Conservation (phyloP, 2,113 vertebrate species). For the Cyphomyrus discorhynchus region DNA sequence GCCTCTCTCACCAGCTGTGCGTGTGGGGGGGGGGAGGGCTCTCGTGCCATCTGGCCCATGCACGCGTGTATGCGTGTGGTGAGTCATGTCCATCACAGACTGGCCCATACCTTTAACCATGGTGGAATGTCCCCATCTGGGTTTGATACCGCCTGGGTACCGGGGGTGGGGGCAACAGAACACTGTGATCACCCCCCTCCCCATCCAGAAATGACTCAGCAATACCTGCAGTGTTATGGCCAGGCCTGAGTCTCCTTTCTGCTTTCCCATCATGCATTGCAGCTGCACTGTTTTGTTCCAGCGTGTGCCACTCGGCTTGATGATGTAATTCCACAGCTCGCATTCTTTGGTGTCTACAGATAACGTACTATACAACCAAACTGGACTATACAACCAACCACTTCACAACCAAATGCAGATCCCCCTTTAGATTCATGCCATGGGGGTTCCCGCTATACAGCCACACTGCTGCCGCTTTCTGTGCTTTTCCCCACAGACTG, state of each 20-base stretch:
- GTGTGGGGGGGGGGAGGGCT: not conserved
- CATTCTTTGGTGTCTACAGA: not conserved
- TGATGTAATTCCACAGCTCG: not conserved
- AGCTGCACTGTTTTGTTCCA: not conserved
- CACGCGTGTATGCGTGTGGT: not conserved
- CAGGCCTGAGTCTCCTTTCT: not conserved
- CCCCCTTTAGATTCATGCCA: not conserved
- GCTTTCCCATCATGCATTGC: not conserved
- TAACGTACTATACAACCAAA: not conserved
- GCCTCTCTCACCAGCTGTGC: constrained; percentile 24
- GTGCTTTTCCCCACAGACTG: constrained; percentile 31
- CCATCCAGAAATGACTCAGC: not conserved
- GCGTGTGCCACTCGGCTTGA: not conserved
- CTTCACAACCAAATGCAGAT: not conserved
- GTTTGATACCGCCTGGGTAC: not conserved
- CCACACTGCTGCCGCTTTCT: not conserved
- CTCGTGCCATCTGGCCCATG: not conserved
- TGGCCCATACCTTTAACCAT: too few relatives aligned
- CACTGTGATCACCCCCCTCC: not conserved
- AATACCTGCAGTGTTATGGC: not conserved
- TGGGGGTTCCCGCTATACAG: not conserved
- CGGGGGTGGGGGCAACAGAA: not conserved
- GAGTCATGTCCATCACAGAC: not conserved
- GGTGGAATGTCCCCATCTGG: not conserved
- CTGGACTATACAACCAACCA: not conserved